Evolutionary conservation across 1,140 invertebrate species (phyloP).

Genomic region (Conus betulinus): DNA sequence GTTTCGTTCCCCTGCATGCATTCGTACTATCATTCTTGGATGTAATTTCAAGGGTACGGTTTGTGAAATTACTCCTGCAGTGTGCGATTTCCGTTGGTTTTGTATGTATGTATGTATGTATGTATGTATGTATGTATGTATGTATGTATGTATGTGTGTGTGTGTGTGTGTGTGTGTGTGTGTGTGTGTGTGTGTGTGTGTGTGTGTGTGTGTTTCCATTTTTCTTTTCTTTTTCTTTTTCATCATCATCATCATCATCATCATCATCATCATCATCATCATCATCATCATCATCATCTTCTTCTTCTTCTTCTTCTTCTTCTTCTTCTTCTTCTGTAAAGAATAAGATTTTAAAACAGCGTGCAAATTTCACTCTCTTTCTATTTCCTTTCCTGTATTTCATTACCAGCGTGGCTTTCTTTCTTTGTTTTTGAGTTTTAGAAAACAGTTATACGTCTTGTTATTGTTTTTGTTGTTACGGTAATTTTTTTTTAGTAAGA

Average conservation of each 20-base stretch:
- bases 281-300: neutral
- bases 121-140: constrained; percentile 3
- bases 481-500: no score
- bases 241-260: neutral
- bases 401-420: no score
- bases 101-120: constrained; percentile 1
- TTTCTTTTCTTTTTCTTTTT: neutral
- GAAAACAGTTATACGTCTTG: no score
- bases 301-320: neutral
- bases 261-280: neutral
- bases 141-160: neutral
- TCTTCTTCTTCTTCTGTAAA: neutral
- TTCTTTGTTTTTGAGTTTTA: no score
- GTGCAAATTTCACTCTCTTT: no score
- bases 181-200: neutral
- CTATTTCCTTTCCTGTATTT: no score
- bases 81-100: no score
- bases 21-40: no score
- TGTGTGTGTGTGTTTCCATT: neutral
- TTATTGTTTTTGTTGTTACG: no score
- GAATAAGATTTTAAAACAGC: neutral
- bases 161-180: neutral
- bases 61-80: no score
- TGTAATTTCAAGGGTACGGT: no score
- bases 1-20: no score